These are phyloP conservation scores for Axea sp. DNA, from an alignment of 2,888 invertebrate species.

Conservation along the genomic window DNA sequence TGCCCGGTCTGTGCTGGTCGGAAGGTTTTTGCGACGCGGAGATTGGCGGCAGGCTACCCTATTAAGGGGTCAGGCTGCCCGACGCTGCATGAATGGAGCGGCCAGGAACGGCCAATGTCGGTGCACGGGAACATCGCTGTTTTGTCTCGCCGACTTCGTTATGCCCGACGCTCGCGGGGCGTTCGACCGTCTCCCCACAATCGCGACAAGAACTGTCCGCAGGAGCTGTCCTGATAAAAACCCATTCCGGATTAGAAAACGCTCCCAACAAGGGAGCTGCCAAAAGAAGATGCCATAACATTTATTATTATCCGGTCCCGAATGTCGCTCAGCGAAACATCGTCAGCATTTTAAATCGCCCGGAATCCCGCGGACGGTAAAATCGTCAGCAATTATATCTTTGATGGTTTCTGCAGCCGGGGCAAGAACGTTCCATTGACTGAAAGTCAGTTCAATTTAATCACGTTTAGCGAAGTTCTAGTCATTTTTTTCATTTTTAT, in stretches of 20 bases:
- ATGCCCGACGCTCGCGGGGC: conserved; percentile 28
- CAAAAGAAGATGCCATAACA: conserved; percentile 23
- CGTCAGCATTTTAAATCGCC: not conserved
- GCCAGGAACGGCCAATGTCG: conserved; percentile 63
- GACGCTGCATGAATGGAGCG: conserved; percentile 70
- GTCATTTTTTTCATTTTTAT: too few species aligned
- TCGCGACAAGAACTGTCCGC: conserved; percentile 14
- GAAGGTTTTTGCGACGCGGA: conserved; percentile 67
- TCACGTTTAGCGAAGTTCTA: too few species aligned
- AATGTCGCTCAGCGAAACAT: too few species aligned
- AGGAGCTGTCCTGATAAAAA: conserved; percentile 41
- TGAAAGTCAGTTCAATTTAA: too few species aligned
- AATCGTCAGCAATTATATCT: not conserved
- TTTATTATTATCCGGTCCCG: not conserved
- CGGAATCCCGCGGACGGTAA: not conserved
- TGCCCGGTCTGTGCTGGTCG: conserved; percentile 55
- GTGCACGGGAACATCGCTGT: conserved; percentile 42
- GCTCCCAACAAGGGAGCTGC: conserved; percentile 23
- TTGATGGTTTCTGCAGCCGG: too few species aligned
- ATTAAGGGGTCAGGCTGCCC: conserved; percentile 67
- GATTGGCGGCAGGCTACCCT: conserved; percentile 70
- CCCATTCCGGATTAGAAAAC: conserved; percentile 17
- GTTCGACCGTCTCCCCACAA: conserved; percentile 31
- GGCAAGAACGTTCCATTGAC: too few species aligned
- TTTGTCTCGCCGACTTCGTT: conserved; percentile 35